phyloP scores from a whole-genome alignment of 1,140 invertebrate species.

The Hyles euphorbiae region DNA sequence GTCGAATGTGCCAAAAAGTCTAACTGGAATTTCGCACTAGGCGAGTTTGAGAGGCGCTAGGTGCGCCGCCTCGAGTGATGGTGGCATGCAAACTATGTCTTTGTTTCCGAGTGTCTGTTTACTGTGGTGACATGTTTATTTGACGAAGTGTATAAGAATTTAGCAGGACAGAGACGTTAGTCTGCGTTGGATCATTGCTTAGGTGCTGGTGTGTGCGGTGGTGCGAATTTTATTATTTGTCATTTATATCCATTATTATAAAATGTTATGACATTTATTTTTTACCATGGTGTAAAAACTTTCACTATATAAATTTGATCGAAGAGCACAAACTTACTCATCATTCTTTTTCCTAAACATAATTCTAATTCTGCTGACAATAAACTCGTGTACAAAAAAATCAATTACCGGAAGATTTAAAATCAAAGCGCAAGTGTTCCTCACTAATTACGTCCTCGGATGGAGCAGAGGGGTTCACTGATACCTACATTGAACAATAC shows the following conservation, averaged over 20 bases:
- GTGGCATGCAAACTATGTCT: slow-evolving; percentile 50
- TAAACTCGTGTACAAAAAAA: no score
- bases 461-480: not conserved
- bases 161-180: slow-evolving; percentile 2
- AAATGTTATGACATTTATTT: no score
- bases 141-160: slow-evolving; percentile 25
- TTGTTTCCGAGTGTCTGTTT: slow-evolving; percentile 42
- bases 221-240: not conserved
- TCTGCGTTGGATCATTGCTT: not conserved
- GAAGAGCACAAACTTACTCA: no score
- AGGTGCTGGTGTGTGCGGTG: not conserved
- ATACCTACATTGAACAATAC: slow-evolving; percentile 1
- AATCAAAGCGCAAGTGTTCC: no score
- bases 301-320: no score
- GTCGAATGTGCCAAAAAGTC: slow-evolving; percentile 48
- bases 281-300: no score
- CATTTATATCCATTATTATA: not conserved
- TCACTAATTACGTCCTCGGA: no score
- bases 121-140: slow-evolving; percentile 36
- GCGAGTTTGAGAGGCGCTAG: slow-evolving; percentile 47
- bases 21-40: slow-evolving; percentile 46
- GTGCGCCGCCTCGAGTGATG: slow-evolving; percentile 36
- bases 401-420: not conserved
- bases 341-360: no score
- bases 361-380: no score